Percentiles rank a stretch among this genome's conserved stretches.
Evolutionary conservation across 2,797 vertebrate species (phyloP).

Genomic region (Sebastolobus altivelis): DNA sequence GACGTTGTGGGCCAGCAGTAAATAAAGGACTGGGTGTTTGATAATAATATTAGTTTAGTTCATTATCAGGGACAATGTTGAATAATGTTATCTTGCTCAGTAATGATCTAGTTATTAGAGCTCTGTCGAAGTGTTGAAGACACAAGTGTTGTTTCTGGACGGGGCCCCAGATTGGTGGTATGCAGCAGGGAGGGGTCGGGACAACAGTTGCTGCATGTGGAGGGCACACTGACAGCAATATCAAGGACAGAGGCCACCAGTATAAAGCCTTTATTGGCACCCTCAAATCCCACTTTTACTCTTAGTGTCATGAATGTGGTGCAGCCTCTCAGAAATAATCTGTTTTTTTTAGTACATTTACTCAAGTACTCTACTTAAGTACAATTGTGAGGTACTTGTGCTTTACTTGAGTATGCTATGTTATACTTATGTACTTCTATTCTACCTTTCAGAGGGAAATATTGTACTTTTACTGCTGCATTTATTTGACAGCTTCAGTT

Average conservation of each 20-base stretch:
- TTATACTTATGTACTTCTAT: neutral
- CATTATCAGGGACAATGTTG: slow-evolving; percentile 2
- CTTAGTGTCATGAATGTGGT: slow-evolving; percentile 17
- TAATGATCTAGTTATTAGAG: slow-evolving; percentile 53
- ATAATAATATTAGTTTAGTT: neutral
- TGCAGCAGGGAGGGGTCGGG: slow-evolving; percentile 70
- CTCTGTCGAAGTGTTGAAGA: slow-evolving; percentile 62
- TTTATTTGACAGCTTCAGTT: neutral
- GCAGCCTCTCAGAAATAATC: neutral
- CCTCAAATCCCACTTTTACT: slow-evolving; percentile 44
- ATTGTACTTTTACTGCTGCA: neutral
- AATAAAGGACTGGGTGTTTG: neutral
- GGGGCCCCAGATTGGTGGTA: slow-evolving; percentile 73
- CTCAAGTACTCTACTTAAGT: neutral
- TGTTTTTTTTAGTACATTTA: slow-evolving; percentile 4
- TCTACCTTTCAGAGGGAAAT: slow-evolving; percentile 4
- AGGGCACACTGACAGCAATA: slow-evolving; percentile 77
- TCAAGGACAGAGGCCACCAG: slow-evolving; percentile 75
- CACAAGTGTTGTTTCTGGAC: slow-evolving; percentile 80
- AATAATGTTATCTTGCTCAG: slow-evolving; percentile 19
- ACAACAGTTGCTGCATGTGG: slow-evolving; percentile 77
- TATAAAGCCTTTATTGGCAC: slow-evolving; percentile 56
- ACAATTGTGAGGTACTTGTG: neutral
- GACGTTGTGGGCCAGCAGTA: neutral
- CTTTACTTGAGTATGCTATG: neutral